Conservation (phyloP, 2,888 invertebrate genomes). For the Unio pictorum region DNA sequence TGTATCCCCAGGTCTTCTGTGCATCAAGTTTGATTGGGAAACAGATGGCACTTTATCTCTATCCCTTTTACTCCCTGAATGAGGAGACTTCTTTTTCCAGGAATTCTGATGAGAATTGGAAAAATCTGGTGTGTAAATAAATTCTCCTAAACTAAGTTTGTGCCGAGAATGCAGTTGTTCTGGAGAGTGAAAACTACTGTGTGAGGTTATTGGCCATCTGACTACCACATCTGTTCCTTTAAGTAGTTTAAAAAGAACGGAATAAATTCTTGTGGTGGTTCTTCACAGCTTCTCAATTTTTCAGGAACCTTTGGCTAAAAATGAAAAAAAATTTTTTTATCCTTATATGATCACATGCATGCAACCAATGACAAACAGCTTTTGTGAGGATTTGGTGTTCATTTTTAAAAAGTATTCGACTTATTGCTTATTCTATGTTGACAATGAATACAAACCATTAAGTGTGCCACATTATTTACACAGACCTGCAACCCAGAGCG, state of each 20-base stretch:
- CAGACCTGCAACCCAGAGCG: too few species aligned
- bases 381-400: too few species aligned
- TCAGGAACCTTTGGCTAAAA: constrained; percentile 26
- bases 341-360: too few species aligned
- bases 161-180: constrained; percentile 45
- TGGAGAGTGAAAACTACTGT: constrained; percentile 32
- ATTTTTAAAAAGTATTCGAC: too few species aligned
- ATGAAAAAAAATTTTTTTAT: background rate
- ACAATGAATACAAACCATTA: too few species aligned
- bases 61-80: constrained; percentile 33
- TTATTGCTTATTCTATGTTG: too few species aligned
- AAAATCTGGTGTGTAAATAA: constrained; percentile 47
- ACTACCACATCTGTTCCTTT: constrained; percentile 47
- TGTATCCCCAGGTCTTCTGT: constrained; percentile 27
- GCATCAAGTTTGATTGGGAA: constrained; percentile 31
- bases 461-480: too few species aligned
- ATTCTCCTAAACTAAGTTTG: constrained; percentile 58
- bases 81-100: constrained; percentile 50
- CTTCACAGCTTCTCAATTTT: constrained; percentile 29
- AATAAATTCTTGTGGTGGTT: constrained; percentile 54
- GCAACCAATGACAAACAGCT: too few species aligned
- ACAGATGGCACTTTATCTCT: constrained; percentile 15
- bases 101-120: constrained; percentile 11
- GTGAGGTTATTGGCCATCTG: constrained; percentile 17
- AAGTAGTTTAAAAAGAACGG: constrained; percentile 63